Evolutionary conservation across 1,140 invertebrate genomes (phyloP).

Genomic region (Aphaenogaster rudis): DNA sequence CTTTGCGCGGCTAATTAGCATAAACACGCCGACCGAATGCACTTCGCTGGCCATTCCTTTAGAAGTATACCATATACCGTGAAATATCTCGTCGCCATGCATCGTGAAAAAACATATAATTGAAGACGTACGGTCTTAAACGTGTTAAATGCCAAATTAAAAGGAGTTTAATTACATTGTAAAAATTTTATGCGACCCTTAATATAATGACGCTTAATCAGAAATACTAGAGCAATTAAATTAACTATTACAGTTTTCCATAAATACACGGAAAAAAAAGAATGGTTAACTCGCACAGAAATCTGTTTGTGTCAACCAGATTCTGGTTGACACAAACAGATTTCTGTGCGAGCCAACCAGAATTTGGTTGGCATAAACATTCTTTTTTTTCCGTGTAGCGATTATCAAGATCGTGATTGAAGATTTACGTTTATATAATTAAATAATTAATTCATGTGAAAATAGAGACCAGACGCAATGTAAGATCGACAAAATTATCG

Average conservation of each 20-base stretch:
- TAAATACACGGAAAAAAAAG: not conserved
- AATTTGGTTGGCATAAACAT: too few species aligned
- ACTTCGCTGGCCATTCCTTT: conserved; percentile 50
- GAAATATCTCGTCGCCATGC: conserved; percentile 27
- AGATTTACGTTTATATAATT: conserved; percentile 5
- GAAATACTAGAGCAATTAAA: conserved; percentile 6
- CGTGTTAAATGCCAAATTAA: not conserved
- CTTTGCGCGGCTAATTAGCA: conserved; percentile 77
- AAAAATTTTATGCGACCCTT: not conserved
- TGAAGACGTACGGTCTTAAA: conserved; percentile 17
- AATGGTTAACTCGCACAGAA: too few species aligned
- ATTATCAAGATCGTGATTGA: not conserved
- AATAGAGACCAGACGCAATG: not conserved
- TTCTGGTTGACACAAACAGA: too few species aligned
- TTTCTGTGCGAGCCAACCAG: too few species aligned
- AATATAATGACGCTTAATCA: not conserved
- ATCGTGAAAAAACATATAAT: conserved; percentile 27
- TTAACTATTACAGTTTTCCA: not conserved
- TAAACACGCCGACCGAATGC: conserved; percentile 65
- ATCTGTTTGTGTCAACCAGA: too few species aligned
- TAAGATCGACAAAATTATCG: not conserved
- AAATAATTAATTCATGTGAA: not conserved
- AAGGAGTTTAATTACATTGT: conserved; percentile 24
- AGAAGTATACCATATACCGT: conserved; percentile 42
- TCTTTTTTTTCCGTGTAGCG: too few species aligned